Conservation (phyloP, 1,140 invertebrate species). For the Babylonia areolata region DNA sequence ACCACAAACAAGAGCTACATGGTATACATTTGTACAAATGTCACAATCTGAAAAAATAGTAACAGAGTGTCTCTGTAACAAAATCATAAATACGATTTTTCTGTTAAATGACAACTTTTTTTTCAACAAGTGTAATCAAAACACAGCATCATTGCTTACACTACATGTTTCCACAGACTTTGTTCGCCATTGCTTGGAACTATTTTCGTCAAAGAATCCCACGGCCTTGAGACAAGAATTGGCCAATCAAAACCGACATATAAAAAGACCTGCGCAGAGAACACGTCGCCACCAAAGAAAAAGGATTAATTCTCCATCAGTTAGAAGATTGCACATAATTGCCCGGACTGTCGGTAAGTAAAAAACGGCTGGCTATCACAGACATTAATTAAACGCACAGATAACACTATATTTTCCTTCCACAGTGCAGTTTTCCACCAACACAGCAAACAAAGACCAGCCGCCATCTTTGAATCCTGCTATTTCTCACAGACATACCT, state of each 20-base stretch:
- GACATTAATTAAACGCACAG: not conserved
- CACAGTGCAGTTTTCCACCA: not conserved
- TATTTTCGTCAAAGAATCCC: slow-evolving; percentile 1
- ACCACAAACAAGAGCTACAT: too few relatives aligned
- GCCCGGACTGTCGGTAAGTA: not conserved
- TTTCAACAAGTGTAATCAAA: too few relatives aligned
- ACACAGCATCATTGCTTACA: not conserved
- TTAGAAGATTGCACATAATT: not conserved
- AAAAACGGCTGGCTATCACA: not conserved
- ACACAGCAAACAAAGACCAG: slow-evolving; percentile 13
- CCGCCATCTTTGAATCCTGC: slow-evolving; percentile 23
- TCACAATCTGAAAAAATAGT: too few relatives aligned
- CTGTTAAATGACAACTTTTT: too few relatives aligned
- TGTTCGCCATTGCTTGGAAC: slow-evolving; percentile 1
- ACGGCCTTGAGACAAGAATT: not conserved
- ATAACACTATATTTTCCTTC: not conserved
- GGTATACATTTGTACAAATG: too few relatives aligned
- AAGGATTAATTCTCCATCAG: not conserved
- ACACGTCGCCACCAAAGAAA: slow-evolving; percentile 9
- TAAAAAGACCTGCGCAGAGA: not conserved
- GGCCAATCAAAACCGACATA: not conserved
- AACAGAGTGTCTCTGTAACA: too few relatives aligned
- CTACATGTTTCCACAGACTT: not conserved
- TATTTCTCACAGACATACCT: slow-evolving; percentile 27
- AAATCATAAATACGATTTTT: too few relatives aligned